Evolutionary conservation across 2,888 invertebrate species (phyloP).

Genomic region (Eumerus sabulonum): DNA sequence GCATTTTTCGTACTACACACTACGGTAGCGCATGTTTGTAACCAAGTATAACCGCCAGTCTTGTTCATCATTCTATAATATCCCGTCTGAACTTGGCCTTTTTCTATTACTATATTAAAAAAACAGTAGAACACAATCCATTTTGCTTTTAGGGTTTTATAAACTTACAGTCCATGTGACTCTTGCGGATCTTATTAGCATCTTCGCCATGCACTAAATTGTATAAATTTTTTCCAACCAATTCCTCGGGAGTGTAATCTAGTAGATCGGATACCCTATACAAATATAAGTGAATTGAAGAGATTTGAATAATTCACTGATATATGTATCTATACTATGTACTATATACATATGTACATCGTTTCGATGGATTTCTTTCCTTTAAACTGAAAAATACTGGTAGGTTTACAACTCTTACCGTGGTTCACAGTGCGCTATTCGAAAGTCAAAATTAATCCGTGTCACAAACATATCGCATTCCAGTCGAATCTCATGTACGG

Average conservation of each 20-base stretch:
- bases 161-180: conserved; percentile 96
- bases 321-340: no score
- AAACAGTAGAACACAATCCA: not conserved
- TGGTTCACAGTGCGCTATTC: conserved; percentile 98
- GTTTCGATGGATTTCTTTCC: no score
- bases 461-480: conserved; percentile 98
- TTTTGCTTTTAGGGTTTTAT: conserved; percentile 4
- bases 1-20: conserved; percentile 97
- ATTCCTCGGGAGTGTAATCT: conserved; percentile 95
- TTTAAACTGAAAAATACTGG: no score
- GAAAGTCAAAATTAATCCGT: conserved; percentile 96
- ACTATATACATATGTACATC: no score
- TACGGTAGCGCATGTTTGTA: conserved; percentile 97
- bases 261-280: conserved; percentile 93
- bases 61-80: conserved; percentile 98
- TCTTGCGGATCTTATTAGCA: conserved; percentile 94
- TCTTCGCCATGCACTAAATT: conserved; percentile 97
- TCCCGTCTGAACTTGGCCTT: conserved; percentile 97
- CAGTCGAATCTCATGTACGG: conserved; percentile 96
- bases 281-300: conserved; percentile 37
- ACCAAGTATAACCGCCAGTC: conserved; percentile 96
- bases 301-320: no score
- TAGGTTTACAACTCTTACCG: conserved; percentile 82
- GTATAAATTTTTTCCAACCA: conserved; percentile 96
- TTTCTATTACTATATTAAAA: conserved; percentile 88